Base-by-base conservation (phyloP, 2,113 vertebrate species). In the Dasyprocta punctata region DNA sequence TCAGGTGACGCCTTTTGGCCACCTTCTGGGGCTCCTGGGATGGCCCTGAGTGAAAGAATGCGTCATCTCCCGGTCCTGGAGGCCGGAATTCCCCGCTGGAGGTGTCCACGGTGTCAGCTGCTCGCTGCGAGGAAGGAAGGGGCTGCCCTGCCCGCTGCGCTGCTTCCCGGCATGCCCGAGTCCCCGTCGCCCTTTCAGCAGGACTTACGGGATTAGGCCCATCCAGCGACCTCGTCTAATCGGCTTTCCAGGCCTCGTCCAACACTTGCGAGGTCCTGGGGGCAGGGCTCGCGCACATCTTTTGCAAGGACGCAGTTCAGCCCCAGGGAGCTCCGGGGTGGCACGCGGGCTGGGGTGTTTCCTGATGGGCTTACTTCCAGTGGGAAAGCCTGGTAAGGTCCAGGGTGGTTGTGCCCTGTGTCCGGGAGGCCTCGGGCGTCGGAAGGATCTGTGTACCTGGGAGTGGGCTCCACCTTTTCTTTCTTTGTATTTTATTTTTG, bases 401-500 rank as follows among this genome's bases (percentile, higher is more conserved):
- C 6, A 7, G 16, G 41, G 38, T 33, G 26, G 33, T 10, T 82
- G 24, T 41, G 26, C 0, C 54, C 6, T 14, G 61, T 14, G 5
- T 54, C n/a, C n/a, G 17, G 85, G 80, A 38, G 30, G 30, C 20
- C 24, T 1, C 1, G 20, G n/a, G 56, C 7, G 0, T 9, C 1
- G 28, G 58, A 17, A 36, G n/a, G 28, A 26, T 13, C 56, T n/a
- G 52, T 19, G 38, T 11, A 47, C n/a, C 81, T 22, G 24, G 90
- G 20, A 17, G 16, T 3, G 8, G 19, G n/a, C 20, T 3, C 88
- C 2, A 0, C 60, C 5, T 16, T 69, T 38, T 44, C 16, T 69
- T 33, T n/a, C 26, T 49, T 14, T 78, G 19, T 78, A 49, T 78
- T 80, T 80, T 80, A 20, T 20, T 17, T 80, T 80, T 52, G 28